Conservation (phyloP, 2,113 vertebrate genomes). For the Ailurus styani region DNA sequence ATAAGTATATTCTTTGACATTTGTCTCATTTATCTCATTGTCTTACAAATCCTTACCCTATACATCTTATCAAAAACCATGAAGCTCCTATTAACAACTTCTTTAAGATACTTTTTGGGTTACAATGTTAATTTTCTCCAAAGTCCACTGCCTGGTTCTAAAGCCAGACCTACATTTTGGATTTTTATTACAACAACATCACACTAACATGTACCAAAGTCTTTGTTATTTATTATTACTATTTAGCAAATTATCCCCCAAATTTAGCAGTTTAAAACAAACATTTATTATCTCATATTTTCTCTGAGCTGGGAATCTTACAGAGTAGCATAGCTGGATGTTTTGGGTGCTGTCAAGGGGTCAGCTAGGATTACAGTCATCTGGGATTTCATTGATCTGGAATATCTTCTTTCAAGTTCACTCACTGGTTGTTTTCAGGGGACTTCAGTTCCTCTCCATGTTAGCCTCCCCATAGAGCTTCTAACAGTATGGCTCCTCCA, state of each 20-base stretch:
- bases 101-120: background rate
- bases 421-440: background rate
- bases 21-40: background rate
- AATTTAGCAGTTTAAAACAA: background rate
- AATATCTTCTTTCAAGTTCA: background rate
- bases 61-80: background rate
- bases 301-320: background rate
- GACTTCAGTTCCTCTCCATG: background rate
- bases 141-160: background rate
- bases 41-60: background rate
- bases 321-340: background rate
- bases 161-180: background rate
- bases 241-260: background rate
- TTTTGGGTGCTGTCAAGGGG: background rate
- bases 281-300: background rate
- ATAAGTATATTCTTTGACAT: background rate
- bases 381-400: background rate
- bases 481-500: background rate
- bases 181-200: background rate
- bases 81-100: background rate
- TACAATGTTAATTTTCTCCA: background rate
- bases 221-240: background rate
- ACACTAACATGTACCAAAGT: background rate
- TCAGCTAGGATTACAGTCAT: background rate
- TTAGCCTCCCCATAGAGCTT: background rate